Evolutionary conservation across 1,140 invertebrate genomes (phyloP).

Genomic region (Augochlora pura): DNA sequence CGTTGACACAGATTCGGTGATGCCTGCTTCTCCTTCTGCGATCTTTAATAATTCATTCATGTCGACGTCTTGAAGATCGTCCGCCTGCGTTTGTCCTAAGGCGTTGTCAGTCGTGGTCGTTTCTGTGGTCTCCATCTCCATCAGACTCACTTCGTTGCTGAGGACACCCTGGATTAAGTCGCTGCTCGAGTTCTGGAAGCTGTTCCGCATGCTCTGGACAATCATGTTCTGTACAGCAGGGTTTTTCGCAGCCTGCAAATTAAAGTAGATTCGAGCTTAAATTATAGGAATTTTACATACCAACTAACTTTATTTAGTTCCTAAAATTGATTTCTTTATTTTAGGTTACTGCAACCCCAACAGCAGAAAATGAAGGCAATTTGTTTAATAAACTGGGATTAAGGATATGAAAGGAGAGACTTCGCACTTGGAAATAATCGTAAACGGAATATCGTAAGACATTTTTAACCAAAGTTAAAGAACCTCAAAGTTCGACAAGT

Average conservation of each 20-base stretch:
- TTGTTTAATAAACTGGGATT: no score
- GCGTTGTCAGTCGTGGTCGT: not conserved
- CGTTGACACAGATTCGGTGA: not conserved
- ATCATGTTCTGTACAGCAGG: constrained; percentile 67
- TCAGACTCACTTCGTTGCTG: constrained; percentile 46
- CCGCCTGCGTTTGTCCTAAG: not conserved
- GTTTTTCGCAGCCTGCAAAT: constrained; percentile 43
- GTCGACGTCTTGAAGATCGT: constrained; percentile 1
- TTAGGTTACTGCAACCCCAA: no score
- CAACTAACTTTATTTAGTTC: no score
- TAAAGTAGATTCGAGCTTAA: no score
- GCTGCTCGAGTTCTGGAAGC: constrained; percentile 44
- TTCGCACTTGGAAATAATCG: no score
- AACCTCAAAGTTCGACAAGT: no score
- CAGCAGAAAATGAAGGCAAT: no score
- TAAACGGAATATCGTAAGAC: no score
- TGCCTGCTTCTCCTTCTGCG: not conserved
- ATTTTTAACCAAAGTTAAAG: no score
- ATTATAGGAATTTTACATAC: no score
- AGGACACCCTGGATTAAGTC: constrained; percentile 50
- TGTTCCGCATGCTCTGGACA: constrained; percentile 61
- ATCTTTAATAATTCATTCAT: constrained; percentile 13
- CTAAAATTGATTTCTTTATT: no score
- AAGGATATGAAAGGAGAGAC: no score
- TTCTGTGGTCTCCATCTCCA: not conserved